Evolutionary conservation across 1,140 invertebrate genomes (phyloP).

Genomic region (Neomicropteryx cornuta): DNA sequence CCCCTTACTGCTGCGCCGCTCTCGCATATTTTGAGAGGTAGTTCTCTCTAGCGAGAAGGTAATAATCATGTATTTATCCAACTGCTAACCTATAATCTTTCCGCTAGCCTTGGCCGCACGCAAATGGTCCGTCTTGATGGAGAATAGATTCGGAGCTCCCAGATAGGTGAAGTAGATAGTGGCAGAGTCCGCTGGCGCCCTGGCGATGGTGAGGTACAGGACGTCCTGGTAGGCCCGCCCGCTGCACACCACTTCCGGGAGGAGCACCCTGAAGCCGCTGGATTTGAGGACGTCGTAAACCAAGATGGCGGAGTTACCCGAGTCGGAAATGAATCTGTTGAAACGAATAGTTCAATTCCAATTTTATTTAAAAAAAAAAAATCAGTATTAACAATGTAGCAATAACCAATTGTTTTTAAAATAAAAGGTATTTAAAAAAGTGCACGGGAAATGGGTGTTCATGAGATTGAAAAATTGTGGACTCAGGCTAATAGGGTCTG

Average conservation of each 20-base stretch:
- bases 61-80: no score
- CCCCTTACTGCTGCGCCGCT: no score
- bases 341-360: slow-evolving; percentile 16
- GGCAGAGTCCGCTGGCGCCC: slow-evolving; percentile 35
- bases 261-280: slow-evolving; percentile 44
- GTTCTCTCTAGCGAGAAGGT: no score
- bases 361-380: background rate
- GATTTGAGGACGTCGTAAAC: slow-evolving; percentile 48
- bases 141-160: slow-evolving; percentile 39
- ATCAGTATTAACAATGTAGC: no score
- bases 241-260: slow-evolving; percentile 39
- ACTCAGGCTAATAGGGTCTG: no score
- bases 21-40: no score
- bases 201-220: slow-evolving; percentile 43
- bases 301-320: slow-evolving; percentile 46
- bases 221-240: slow-evolving; percentile 38
- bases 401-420: slow-evolving; percentile 5
- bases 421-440: background rate
- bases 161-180: slow-evolving; percentile 47
- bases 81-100: slow-evolving; percentile 32
- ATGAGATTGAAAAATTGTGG: no score
- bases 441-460: no score
- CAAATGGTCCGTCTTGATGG: slow-evolving; percentile 42
- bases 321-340: slow-evolving; percentile 51
- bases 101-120: slow-evolving; percentile 38